Evolutionary conservation across 2,113 vertebrate species (phyloP), one percentile per base, ranked within the genome.

Genomic region (Ornithorhynchus anatinus): DNA sequence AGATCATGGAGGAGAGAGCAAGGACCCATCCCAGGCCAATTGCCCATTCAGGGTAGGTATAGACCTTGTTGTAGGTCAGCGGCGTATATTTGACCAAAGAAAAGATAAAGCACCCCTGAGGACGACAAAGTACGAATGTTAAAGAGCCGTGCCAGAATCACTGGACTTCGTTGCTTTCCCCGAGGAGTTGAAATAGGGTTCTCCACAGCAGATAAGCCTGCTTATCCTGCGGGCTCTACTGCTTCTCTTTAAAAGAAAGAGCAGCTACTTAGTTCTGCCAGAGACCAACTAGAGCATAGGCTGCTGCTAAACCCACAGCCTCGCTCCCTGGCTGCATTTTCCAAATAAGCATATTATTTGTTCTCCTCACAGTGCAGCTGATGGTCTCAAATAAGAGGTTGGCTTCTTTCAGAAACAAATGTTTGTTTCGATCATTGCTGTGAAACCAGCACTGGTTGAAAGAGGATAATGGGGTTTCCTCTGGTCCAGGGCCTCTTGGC

Each of bases 61-160:
- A 99, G 84, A 93, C 88, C 88, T 99, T 99, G 90, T 99, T 99
- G 84, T 99, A 99, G 74, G 94, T 99, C 92, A 99, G 90, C 44
- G 98, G 98, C 74, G 96, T 95, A 64, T 98, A 99, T 90, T 97
- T 98, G 85, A 95, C 97, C 79, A 99, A 89, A 39, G 97, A 98
- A 91, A 99, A 99, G 82, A 99, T 63, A 64, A 99, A 99, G 90
- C 97, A 99, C 73, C 96, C 96, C 98, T 99, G 81, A 29, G 37
- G 64, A 73, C 62, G 76, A 56, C 39, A 88, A 75, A 74, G 75
- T 37, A 13, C 19, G 70, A 48, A 14, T 47, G 20, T 25, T 68
- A 52, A 77, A 59, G 33, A 38, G 1, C 22, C 32, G 6, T 4
- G 23, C 19, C 50, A 70, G 37, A 62, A 51, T 29, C 8, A 14